These are phyloP conservation scores for Varanus komodoensis DNA, from an alignment of 2,113 vertebrate species.

Conservation along the genomic window DNA sequence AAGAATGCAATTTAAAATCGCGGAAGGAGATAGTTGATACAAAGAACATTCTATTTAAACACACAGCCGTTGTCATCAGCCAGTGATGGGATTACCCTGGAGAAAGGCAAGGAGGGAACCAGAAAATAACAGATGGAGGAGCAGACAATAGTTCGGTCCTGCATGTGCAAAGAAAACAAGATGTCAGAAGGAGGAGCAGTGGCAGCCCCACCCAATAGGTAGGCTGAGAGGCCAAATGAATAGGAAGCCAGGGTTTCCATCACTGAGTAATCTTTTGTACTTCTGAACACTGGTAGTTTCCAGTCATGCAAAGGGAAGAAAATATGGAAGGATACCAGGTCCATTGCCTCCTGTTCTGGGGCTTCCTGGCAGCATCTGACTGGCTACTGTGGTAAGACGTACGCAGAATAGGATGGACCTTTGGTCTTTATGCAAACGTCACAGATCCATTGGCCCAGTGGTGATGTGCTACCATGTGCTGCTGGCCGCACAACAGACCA, in stretches of 20 bases:
- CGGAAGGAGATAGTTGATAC: conserved; percentile 28
- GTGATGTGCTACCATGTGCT: too few relatives aligned
- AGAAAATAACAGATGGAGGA: conserved; percentile 18
- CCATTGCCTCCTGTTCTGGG: too few relatives aligned
- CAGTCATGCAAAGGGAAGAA: background rate
- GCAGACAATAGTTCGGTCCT: conserved; percentile 4
- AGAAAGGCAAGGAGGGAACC: conserved; percentile 18
- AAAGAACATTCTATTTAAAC: conserved; percentile 33
- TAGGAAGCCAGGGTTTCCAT: background rate
- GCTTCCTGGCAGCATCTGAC: too few relatives aligned
- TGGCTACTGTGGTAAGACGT: too few relatives aligned
- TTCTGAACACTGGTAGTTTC: background rate
- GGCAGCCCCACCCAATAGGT: background rate
- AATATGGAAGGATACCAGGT: background rate
- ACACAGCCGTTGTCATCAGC: conserved; percentile 17
- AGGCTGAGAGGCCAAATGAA: background rate
- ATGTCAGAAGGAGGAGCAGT: background rate
- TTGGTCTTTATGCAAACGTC: too few relatives aligned
- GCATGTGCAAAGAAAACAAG: background rate
- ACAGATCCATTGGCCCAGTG: too few relatives aligned
- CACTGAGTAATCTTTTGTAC: background rate
- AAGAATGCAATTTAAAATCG: conserved; percentile 25
- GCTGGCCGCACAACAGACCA: too few relatives aligned
- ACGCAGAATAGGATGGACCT: too few relatives aligned
- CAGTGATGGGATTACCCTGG: conserved; percentile 19